Percentiles rank a stretch among this genome's conserved stretches.
Evolutionary conservation across 1,140 invertebrate species (phyloP).

Genomic region (Drosophila sucinea): DNA sequence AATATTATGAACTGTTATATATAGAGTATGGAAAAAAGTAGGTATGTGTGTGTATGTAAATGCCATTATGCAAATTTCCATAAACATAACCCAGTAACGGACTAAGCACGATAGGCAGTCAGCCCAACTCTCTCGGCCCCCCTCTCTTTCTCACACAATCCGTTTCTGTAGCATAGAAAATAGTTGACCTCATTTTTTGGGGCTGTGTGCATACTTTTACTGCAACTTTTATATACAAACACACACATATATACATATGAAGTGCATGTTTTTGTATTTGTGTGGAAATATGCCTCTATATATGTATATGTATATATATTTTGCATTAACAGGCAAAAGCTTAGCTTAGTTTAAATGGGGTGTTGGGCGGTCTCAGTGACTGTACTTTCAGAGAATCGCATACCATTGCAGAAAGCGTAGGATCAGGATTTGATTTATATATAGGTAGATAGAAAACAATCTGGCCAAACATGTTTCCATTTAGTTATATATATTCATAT

Average conservation of each 20-base stretch:
- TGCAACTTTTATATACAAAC: constrained; percentile 56
- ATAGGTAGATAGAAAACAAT: no score
- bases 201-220: constrained; percentile 73
- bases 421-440: no score
- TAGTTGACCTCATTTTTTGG: constrained; percentile 80
- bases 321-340: constrained; percentile 43
- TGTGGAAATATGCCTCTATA: constrained; percentile 4
- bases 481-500: no score
- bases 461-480: no score
- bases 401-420: background rate
- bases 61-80: constrained; percentile 78
- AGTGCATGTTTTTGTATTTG: constrained; percentile 19
- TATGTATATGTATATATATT: constrained; percentile 26
- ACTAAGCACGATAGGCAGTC: constrained; percentile 59
- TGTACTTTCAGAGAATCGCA: constrained; percentile 22
- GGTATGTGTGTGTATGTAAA: constrained; percentile 34
- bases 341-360: constrained; percentile 19
- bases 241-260: background rate
- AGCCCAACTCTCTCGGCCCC: constrained; percentile 35
- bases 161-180: constrained; percentile 45
- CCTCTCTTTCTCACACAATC: constrained; percentile 2
- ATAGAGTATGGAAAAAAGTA: background rate
- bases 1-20: constrained; percentile 5
- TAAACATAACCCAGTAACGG: constrained; percentile 77
- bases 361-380: constrained; percentile 64